A percentile compares a stretch with the other conserved stretches of the same genome.
These are phyloP conservation scores for Eurystomus gularis DNA, from an alignment of 2,113 vertebrate genomes.

Conservation along the genomic window DNA sequence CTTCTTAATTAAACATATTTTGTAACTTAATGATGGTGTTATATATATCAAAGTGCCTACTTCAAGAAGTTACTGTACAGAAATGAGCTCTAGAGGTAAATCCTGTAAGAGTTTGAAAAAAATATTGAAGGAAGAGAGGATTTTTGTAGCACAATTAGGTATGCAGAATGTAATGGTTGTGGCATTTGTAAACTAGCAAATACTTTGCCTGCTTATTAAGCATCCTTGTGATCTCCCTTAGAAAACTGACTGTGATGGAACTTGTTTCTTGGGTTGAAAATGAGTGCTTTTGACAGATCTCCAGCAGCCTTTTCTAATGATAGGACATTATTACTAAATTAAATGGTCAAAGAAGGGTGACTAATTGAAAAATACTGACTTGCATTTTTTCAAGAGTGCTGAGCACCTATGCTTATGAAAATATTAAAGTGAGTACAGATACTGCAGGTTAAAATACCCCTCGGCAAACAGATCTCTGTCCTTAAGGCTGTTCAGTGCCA, in stretches of 20 bases:
- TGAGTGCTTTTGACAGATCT: not conserved
- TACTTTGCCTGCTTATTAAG: not conserved
- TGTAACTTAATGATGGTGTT: not conserved
- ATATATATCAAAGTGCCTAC: not conserved
- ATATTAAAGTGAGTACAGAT: not conserved
- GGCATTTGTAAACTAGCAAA: not conserved
- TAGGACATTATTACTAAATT: not conserved
- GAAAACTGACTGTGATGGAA: not conserved
- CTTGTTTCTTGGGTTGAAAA: not conserved
- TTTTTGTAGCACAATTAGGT: not conserved
- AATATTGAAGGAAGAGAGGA: not conserved
- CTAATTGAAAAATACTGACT: not conserved
- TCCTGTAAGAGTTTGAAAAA: not conserved
- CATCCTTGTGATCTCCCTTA: not conserved
- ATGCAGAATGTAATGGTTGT: not conserved
- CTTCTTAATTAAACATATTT: constrained; percentile 18
- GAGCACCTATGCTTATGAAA: not conserved
- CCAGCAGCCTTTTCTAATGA: not conserved
- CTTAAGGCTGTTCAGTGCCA: not conserved
- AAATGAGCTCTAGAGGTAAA: not conserved
- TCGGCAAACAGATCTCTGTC: not conserved
- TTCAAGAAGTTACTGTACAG: not conserved
- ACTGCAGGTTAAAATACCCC: not conserved
- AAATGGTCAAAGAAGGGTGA: not conserved
- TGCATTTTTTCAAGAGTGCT: not conserved